These are phyloP conservation scores for Sminthurinus aureus DNA, from an alignment of 2,888 invertebrate species.

Conservation along the genomic window DNA sequence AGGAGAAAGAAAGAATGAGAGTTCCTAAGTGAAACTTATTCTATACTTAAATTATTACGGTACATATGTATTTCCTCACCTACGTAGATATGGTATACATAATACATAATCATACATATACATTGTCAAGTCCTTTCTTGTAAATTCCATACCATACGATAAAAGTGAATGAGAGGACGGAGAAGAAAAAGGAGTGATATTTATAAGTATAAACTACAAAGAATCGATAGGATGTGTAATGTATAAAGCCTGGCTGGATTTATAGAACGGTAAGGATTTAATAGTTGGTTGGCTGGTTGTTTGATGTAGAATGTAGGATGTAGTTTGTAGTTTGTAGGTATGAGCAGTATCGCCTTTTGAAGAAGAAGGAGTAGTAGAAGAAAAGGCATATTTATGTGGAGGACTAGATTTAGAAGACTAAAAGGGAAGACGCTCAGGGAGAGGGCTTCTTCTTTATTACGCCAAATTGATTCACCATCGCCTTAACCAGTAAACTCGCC, in stretches of 20 bases:
- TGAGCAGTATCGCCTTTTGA: not conserved
- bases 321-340: too few species aligned
- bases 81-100: not conserved
- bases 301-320: too few species aligned
- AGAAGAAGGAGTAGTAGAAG: not conserved
- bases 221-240: too few species aligned
- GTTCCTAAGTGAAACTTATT: slow-evolving; percentile 7
- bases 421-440: slow-evolving; percentile 46
- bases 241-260: too few species aligned
- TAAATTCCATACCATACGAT: too few species aligned
- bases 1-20: not conserved
- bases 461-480: slow-evolving; percentile 59
- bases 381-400: not conserved
- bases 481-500: slow-evolving; percentile 43
- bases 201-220: too few species aligned
- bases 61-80: not conserved
- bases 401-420: not conserved
- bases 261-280: too few species aligned
- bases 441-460: slow-evolving; percentile 54
- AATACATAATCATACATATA: too few species aligned
- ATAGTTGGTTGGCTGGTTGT: too few species aligned
- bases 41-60: not conserved
- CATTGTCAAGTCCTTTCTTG: too few species aligned
- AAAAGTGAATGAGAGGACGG: not conserved
- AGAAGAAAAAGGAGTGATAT: not conserved